Evolutionary conservation across 2,113 vertebrate genomes (phyloP).

Genomic region (Euleptes europaea): DNA sequence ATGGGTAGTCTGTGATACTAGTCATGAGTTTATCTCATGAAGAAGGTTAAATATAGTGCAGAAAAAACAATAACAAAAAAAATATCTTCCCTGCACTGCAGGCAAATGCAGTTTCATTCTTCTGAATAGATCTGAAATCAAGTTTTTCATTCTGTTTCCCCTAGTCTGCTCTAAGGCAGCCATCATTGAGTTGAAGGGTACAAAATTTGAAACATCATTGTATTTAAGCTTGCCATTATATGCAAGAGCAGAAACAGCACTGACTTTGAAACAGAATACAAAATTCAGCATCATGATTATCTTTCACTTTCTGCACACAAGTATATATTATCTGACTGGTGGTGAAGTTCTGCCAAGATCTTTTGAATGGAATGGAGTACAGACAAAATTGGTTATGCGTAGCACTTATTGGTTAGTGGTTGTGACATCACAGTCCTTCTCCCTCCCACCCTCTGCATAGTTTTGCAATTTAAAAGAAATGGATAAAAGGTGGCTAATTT

Average conservation of each 20-base stretch:
- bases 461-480: not conserved
- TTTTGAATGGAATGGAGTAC: not conserved
- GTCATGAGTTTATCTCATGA: conserved; percentile 75
- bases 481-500: not conserved
- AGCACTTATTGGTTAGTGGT: not conserved
- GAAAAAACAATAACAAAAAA: conserved; percentile 24
- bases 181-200: too few relatives aligned
- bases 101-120: conserved; percentile 7
- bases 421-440: not conserved
- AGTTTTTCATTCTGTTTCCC: not conserved
- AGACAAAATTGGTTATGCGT: not conserved
- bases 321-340: not conserved
- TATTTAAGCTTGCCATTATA: not conserved
- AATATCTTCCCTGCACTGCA: conserved; percentile 12
- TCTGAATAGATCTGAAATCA: conserved; percentile 8
- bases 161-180: not conserved
- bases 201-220: not conserved
- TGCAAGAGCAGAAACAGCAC: not conserved
- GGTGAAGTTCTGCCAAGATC: not conserved
- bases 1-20: conserved; percentile 58
- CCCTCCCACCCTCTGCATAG: not conserved
- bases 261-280: not conserved
- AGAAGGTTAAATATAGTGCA: conserved; percentile 60
- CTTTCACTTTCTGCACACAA: not conserved
- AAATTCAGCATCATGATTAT: not conserved